Percentiles rank a stretch among this genome's conserved stretches.
Conservation (phyloP, 1,140 invertebrate species). For the Physella acuta region DNA sequence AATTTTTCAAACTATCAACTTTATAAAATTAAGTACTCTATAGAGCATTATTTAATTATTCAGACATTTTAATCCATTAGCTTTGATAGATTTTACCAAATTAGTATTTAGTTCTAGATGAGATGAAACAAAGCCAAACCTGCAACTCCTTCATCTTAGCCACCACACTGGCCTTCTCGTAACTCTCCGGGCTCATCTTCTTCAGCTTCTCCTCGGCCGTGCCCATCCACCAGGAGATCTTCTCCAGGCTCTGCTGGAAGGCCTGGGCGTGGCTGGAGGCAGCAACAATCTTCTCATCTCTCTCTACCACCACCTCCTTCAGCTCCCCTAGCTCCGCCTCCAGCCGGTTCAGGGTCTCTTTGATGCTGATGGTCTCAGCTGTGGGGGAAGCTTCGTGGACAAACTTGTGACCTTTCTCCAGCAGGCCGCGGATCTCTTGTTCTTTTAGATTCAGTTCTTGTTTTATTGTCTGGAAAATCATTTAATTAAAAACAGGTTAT, state of each 20-base stretch:
- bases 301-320: constrained; percentile 36
- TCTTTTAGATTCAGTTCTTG: constrained; percentile 44
- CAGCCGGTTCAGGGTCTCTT: constrained; percentile 40
- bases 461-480: constrained; percentile 35
- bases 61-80: no score
- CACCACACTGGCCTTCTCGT: constrained; percentile 83
- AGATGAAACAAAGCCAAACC: no score
- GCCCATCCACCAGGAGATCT: constrained; percentile 84
- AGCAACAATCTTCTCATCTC: constrained; percentile 41
- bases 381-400: constrained; percentile 64
- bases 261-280: constrained; percentile 81
- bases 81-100: no score
- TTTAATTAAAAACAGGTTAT: background rate
- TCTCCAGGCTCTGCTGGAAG: constrained; percentile 80
- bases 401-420: constrained; percentile 85
- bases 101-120: no score
- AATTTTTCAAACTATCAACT: no score
- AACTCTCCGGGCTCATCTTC: constrained; percentile 77
- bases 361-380: constrained; percentile 34
- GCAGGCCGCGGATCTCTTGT: constrained; percentile 60
- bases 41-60: no score
- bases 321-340: constrained; percentile 45
- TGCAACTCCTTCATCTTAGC: constrained; percentile 87
- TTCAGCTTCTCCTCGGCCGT: constrained; percentile 84
- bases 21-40: no score